These are phyloP conservation scores for Drosophila elegans DNA, from an alignment of 1,140 invertebrate species.

Conservation along the genomic window DNA sequence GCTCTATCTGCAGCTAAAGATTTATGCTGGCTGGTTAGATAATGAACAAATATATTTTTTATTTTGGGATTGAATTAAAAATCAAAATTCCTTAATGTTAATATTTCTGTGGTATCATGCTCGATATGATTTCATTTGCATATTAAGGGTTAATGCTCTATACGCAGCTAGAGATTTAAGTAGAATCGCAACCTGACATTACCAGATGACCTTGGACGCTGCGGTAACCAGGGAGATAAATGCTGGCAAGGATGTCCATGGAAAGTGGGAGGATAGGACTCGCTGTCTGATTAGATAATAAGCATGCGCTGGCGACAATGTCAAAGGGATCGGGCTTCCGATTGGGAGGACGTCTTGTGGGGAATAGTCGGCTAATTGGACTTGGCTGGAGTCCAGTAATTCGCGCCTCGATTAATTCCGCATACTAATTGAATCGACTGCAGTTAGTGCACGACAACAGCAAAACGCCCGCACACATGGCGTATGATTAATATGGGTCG, in stretches of 20 bases:
- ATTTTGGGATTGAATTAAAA: too few species aligned
- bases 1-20: too few species aligned
- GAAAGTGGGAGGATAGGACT: neutral
- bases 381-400: slow-evolving; percentile 7
- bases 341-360: neutral
- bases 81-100: too few species aligned
- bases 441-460: slow-evolving; percentile 10
- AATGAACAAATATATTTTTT: too few species aligned
- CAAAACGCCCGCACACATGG: slow-evolving; percentile 30
- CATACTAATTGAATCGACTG: slow-evolving; percentile 46
- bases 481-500: slow-evolving; percentile 60
- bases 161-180: neutral
- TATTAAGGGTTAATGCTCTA: too few species aligned
- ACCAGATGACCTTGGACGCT: neutral
- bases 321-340: neutral
- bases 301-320: neutral
- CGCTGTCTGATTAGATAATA: slow-evolving; percentile 4
- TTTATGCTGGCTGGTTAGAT: too few species aligned
- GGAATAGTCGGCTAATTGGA: slow-evolving; percentile 7
- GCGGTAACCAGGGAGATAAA: slow-evolving; percentile 13
- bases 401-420: slow-evolving; percentile 16
- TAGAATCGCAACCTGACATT: neutral
- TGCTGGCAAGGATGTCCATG: slow-evolving; percentile 11
- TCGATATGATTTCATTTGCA: too few species aligned
- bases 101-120: too few species aligned